A percentile compares a stretch with the other conserved stretches of the same genome.
Conservation (phyloP, 2,797 vertebrate species). For the Odontamblyopus lacepedii region DNA sequence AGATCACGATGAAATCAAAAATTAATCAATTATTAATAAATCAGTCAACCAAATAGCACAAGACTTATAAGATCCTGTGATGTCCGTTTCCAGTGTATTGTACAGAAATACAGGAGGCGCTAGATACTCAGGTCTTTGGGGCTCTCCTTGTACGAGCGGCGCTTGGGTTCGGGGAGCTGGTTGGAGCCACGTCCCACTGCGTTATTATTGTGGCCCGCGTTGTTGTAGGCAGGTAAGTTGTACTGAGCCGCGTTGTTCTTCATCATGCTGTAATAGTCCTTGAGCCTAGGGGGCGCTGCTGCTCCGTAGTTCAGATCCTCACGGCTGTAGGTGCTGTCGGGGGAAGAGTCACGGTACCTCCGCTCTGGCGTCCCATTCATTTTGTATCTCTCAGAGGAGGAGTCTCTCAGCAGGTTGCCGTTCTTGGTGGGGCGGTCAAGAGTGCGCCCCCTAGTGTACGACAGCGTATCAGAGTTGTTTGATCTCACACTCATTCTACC, state of each 20-base stretch:
- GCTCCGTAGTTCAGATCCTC: conserved; percentile 76
- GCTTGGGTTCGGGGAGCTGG: conserved; percentile 85
- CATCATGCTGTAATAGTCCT: conserved; percentile 82
- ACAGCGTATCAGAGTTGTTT: conserved; percentile 57
- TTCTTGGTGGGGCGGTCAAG: conserved; percentile 81
- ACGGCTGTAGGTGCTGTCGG: conserved; percentile 79
- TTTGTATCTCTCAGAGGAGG: conserved; percentile 77
- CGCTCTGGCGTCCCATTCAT: conserved; percentile 74
- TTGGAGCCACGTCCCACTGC: conserved; percentile 65
- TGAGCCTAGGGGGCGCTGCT: conserved; percentile 70
- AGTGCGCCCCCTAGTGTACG: conserved; percentile 72
- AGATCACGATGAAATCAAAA: conserved; percentile 69
- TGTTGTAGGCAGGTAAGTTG: conserved; percentile 70
- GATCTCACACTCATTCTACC: conserved; percentile 60
- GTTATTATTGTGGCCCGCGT: conserved; percentile 69
- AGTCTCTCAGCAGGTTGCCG: conserved; percentile 78
- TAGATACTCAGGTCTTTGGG: conserved; percentile 98
- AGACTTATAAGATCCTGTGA: conserved; percentile 64
- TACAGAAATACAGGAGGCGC: conserved; percentile 65
- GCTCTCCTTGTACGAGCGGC: conserved; percentile 92
- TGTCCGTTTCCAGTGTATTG: conserved; percentile 76
- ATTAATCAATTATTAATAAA: conserved; percentile 58
- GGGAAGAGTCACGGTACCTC: conserved; percentile 72
- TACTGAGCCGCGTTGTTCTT: conserved; percentile 79
- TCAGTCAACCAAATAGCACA: conserved; percentile 62